Conservation (phyloP, 2,888 invertebrate species). For the Lydus trimaculatus region DNA sequence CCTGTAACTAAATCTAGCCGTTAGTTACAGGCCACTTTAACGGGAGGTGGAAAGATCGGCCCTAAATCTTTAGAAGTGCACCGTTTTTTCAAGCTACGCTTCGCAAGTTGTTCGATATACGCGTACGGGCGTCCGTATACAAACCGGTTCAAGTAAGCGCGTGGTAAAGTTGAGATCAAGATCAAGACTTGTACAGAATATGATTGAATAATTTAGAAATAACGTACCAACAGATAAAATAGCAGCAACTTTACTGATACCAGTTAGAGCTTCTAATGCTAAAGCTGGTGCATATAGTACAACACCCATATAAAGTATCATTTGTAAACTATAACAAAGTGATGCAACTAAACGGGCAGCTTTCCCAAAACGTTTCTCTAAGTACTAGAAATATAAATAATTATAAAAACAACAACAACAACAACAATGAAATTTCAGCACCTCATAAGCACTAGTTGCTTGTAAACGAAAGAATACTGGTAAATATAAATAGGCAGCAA, state of each 20-base stretch:
- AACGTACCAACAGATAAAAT: slow-evolving; percentile 76
- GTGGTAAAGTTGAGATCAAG: neutral
- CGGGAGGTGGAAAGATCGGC: no score
- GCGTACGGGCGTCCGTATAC: no score
- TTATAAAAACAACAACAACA: no score
- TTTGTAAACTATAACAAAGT: slow-evolving; percentile 85
- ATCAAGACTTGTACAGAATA: neutral
- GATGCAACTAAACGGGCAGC: slow-evolving; percentile 80
- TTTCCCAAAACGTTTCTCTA: slow-evolving; percentile 86
- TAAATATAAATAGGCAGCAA: slow-evolving; percentile 78
- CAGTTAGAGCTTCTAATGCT: slow-evolving; percentile 86
- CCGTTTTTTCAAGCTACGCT: no score
- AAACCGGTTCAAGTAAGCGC: no score
- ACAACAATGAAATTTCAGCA: no score
- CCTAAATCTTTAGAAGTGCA: no score
- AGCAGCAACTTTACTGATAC: slow-evolving; percentile 75
- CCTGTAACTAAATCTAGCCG: no score
- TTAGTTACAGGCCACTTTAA: no score
- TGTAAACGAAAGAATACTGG: slow-evolving; percentile 87
- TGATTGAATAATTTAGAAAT: slow-evolving; percentile 20
- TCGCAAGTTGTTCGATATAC: no score
- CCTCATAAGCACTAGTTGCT: slow-evolving; percentile 89
- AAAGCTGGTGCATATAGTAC: slow-evolving; percentile 94
- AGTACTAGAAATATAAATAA: slow-evolving; percentile 83
- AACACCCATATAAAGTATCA: slow-evolving; percentile 90